Evolutionary conservation across 2,797 vertebrate genomes (phyloP), one percentile per base, ranked within the genome.

Genomic region (Pogoniulus pusillus): DNA sequence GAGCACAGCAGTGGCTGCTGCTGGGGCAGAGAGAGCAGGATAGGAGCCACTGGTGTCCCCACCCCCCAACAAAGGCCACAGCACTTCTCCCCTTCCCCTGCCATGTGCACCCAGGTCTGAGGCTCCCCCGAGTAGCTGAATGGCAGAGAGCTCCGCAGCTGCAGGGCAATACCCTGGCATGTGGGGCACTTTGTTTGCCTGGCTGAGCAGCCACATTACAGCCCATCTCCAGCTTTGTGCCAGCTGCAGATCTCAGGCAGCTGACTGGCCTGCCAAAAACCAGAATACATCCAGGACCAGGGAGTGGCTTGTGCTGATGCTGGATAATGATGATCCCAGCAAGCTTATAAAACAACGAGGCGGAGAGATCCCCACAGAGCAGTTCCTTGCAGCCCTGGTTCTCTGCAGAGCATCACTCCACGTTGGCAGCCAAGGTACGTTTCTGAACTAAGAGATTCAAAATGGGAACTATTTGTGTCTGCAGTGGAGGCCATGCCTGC

Each of bases 171-270:
- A 41, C 41, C 18, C 77, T 41, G 87, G 73, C 74, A 91, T 39
- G 91, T 89, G 94, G 58, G 85, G 60, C 78, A 93, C 92, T 70
- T 96, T 96, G 94, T 96, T 94, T 89, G 86, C 89, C 83, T 91
- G 87, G 62, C 89, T 93, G 92, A 97, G 88, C 97, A 95, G 96
- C 94, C 97, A 96, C 93, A 91, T 90, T 80, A 72, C 95, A 92
- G 93, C 91, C 95, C 94, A 90, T 91, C 95, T 87, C 93, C 93
- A 93, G 97, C 92, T 96, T 95, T 16, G 32, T 95, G 91, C 92
- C 90, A 94, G 94, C 87, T 85, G 96, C 95, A 86, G 92, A 96
- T 94, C 87, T 64, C 53, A 83, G 92, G 95, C 96, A 92, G 94
- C 96, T 95, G 80, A 95, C 92, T 81, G 71, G 82, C 63, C 87